Conservation (phyloP, 2,888 invertebrate genomes). For the Meliscaeva auricollis region DNA sequence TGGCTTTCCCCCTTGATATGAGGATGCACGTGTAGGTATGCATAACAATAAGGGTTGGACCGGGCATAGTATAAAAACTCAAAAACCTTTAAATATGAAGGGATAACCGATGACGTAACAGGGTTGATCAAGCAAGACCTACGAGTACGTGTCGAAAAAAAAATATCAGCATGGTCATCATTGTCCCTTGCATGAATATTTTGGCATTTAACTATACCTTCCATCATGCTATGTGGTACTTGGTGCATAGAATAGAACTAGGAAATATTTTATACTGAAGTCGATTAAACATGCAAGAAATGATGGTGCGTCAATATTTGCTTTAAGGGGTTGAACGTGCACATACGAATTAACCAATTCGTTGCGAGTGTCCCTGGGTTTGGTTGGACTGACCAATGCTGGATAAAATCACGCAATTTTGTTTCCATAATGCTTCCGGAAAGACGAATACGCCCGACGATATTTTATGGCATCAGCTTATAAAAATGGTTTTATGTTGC, state of each 20-base stretch:
- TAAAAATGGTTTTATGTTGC: slow-evolving; percentile 10
- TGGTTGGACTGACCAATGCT: slow-evolving; percentile 64
- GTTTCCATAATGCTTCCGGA: slow-evolving; percentile 56
- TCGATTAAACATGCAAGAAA: slow-evolving; percentile 66
- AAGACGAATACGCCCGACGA: slow-evolving; percentile 43
- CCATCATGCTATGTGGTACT: background rate
- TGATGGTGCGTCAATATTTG: slow-evolving; percentile 47
- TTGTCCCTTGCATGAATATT: slow-evolving; percentile 26
- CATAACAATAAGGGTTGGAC: slow-evolving; percentile 74
- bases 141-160: slow-evolving; percentile 49
- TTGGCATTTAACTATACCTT: slow-evolving; percentile 16
- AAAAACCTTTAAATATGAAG: slow-evolving; percentile 34
- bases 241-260: background rate
- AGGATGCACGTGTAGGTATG: slow-evolving; percentile 62
- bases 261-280: slow-evolving; percentile 50
- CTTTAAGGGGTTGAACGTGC: slow-evolving; percentile 70
- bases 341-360: slow-evolving; percentile 56
- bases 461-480: slow-evolving; percentile 31
- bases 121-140: slow-evolving; percentile 31
- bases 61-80: slow-evolving; percentile 8
- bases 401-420: slow-evolving; percentile 69
- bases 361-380: slow-evolving; percentile 41
- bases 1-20: slow-evolving; percentile 60
- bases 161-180: slow-evolving; percentile 63
- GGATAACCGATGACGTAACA: slow-evolving; percentile 70